Conservation (phyloP, 2,888 invertebrate genomes). For the Nowickia ferox region DNA sequence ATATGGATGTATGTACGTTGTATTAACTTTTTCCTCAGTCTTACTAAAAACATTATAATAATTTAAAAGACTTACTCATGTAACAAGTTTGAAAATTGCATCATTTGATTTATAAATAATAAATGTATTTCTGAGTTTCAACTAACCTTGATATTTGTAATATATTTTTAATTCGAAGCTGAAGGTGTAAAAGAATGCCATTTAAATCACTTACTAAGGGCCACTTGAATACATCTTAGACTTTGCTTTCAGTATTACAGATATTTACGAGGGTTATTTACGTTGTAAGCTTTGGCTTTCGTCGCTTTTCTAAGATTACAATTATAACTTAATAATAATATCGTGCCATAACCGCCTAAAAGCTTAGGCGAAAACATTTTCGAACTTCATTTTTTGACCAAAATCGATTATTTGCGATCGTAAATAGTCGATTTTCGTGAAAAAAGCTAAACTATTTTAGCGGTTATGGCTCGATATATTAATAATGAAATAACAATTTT, state of each 20-base stretch:
- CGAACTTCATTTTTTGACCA: too few relatives aligned
- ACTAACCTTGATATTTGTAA: background rate
- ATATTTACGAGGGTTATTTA: slow-evolving; percentile 1
- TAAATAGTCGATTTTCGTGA: too few relatives aligned
- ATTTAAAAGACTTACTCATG: slow-evolving; percentile 3
- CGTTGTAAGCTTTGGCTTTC: background rate
- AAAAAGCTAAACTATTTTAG: too few relatives aligned
- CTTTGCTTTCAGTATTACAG: background rate
- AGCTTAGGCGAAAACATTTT: too few relatives aligned
- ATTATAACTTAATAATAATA: too few relatives aligned
- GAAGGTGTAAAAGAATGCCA: slow-evolving; percentile 12
- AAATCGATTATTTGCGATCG: too few relatives aligned
- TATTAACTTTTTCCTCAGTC: background rate
- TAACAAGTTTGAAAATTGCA: slow-evolving; percentile 17
- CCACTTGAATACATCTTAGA: background rate
- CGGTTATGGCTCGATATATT: too few relatives aligned
- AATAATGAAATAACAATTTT: too few relatives aligned
- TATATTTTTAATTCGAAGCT: background rate
- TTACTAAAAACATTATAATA: background rate
- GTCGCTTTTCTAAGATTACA: too few relatives aligned
- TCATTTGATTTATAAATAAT: slow-evolving; percentile 22
- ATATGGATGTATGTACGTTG: background rate
- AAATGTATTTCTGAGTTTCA: background rate
- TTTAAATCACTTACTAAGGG: slow-evolving; percentile 1
- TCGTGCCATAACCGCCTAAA: too few relatives aligned